Evolutionary conservation across 1,140 invertebrate genomes (phyloP), one percentile per base, ranked within the genome.

Genomic region (Marisa cornuarietis): DNA sequence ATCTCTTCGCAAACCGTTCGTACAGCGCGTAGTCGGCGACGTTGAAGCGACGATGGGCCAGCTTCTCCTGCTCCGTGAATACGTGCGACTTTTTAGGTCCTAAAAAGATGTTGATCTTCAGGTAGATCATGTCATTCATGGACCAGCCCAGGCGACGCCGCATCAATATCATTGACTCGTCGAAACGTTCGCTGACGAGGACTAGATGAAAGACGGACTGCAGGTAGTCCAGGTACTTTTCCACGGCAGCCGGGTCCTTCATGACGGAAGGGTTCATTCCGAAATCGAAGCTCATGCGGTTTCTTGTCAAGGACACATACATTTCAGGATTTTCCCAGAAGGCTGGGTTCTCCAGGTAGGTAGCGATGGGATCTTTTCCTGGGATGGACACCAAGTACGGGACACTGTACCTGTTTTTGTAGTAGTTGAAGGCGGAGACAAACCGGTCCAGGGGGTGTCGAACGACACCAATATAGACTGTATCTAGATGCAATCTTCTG

Each of bases 161-260:
- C 71, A 93, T 79, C 11, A 93, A 82, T 65, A 93, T 85, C 62
- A 93, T 83, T 6, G 92, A 92, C 78, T 92, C 91, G 73, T 93
- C 92, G 84, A 93, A 91, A 62, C 89, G 83, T 79, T 93, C 92
- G 4, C 91, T 85, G 13, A 93, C 88, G 90, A 93, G 88, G 31
- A 93, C 89, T 14, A 93, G 86, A 80, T 91, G 86, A 82, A 93
- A 93, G 18, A 88, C 81, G 10, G 76, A 71, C 14, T 92, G 90
- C 6, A 92, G 76, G 6, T 72, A 42, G 13, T 66, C 66, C 4
- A 84, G 20, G 26, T 80, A 83, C 22, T 68, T 69, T 11, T 69
- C 7, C 6, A 81, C 62, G 16, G 20, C 24, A 9, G 24, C 10
- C 3, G 62, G 49, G 52, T 77, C 42, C 26, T 77, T 42, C 22